Evolutionary conservation across 2,888 invertebrate species (phyloP).

Genomic region (Pediacus dermestoides): DNA sequence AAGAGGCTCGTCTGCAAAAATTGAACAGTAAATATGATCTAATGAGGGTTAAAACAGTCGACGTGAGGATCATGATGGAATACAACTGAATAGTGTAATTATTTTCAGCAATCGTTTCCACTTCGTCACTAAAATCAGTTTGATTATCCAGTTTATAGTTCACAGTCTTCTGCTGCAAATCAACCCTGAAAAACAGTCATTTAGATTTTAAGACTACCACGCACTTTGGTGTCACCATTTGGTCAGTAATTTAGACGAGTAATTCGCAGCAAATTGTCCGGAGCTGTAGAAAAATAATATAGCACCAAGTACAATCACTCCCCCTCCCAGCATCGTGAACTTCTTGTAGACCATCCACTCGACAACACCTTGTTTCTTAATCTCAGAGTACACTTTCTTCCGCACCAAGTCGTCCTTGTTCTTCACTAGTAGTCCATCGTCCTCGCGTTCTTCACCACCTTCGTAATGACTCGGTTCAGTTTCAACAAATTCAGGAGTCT

Average conservation of each 20-base stretch:
- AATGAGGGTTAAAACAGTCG: constrained; percentile 15
- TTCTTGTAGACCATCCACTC: constrained; percentile 31
- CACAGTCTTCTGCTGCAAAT: constrained; percentile 7
- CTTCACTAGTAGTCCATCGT: constrained; percentile 8
- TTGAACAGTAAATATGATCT: constrained; percentile 15
- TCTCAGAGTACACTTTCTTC: constrained; percentile 31
- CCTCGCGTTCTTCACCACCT: neutral
- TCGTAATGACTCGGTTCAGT: neutral
- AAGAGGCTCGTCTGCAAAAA: constrained; percentile 21
- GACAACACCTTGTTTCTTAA: constrained; percentile 32
- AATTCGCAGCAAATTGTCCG: constrained; percentile 28
- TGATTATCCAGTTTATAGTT: too few species aligned
- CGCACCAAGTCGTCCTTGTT: constrained; percentile 4
- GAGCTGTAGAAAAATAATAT: constrained; percentile 29
- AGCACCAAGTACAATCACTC: constrained; percentile 24
- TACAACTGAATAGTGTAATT: constrained; percentile 17
- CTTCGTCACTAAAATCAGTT: too few species aligned
- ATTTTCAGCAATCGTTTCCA: constrained; percentile 10
- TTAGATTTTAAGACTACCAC: neutral
- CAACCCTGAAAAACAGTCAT: constrained; percentile 11
- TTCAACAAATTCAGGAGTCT: constrained; percentile 3
- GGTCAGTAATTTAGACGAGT: constrained; percentile 31
- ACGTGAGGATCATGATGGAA: constrained; percentile 16
- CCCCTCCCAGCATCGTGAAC: constrained; percentile 36
- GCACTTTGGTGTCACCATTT: constrained; percentile 30